Conservation (phyloP, 2,888 invertebrate genomes). For the Phragmatobia fuliginosa region DNA sequence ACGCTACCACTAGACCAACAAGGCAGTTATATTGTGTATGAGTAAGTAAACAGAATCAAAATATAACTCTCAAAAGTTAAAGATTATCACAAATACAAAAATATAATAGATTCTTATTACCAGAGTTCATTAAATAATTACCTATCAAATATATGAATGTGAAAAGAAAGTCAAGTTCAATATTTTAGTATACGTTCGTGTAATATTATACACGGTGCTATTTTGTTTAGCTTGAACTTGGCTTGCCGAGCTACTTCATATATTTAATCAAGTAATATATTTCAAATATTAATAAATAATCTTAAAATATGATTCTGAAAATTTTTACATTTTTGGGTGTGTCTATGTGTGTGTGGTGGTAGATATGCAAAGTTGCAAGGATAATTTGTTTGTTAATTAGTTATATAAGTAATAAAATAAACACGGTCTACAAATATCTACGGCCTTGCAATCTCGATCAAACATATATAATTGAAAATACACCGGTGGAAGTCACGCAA, state of each 20-base stretch:
- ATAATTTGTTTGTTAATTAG: not conserved
- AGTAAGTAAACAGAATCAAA: not conserved
- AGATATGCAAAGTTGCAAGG: not conserved
- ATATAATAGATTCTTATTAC: not conserved
- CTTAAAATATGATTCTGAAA: not conserved
- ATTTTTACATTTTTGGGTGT: not conserved
- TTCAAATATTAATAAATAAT: not conserved
- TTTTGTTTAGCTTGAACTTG: no score
- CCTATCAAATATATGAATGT: no score
- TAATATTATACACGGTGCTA: no score
- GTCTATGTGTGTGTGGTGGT: not conserved
- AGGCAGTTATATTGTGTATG: no score
- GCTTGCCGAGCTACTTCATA: no score
- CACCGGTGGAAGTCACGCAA: slow-evolving; percentile 48
- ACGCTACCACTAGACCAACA: no score
- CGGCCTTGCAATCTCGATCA: slow-evolving; percentile 16
- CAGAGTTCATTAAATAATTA: no score
- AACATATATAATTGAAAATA: slow-evolving; percentile 48
- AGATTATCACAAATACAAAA: not conserved
- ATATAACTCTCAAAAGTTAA: not conserved
- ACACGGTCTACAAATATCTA: not conserved
- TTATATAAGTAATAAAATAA: not conserved
- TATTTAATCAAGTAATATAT: no score
- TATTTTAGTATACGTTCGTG: no score
- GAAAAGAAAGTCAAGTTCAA: no score